These are phyloP conservation scores for Drosophila kuntzei DNA, from an alignment of 2,888 invertebrate genomes.

Conservation along the genomic window DNA sequence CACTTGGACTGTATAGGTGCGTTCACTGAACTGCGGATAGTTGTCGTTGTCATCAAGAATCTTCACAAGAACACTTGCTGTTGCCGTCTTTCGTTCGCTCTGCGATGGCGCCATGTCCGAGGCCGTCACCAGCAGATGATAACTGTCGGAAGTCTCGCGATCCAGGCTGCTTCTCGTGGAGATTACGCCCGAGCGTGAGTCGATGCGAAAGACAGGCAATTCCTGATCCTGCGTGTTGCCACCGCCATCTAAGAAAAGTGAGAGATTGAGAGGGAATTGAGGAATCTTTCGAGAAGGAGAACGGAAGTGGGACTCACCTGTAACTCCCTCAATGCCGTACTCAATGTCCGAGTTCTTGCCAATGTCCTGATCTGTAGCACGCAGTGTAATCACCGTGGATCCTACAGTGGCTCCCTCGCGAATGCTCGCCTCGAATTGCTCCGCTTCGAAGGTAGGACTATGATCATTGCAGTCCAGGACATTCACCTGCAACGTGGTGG, in stretches of 20 bases:
- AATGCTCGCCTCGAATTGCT: conserved; percentile 94
- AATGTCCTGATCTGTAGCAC: conserved; percentile 96
- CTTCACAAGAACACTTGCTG: conserved; percentile 92
- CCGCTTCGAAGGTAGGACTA: conserved; percentile 95
- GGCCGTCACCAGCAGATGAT: conserved; percentile 93
- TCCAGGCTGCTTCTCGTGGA: conserved; percentile 93
- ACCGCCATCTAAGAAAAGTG: conserved; percentile 85
- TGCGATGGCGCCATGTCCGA: conserved; percentile 93
- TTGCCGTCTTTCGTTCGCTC: conserved; percentile 92
- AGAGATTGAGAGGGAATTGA: background rate
- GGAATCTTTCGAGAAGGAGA: no score
- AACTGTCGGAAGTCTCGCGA: conserved; percentile 94
- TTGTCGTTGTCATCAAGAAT: conserved; percentile 96
- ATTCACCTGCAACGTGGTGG: conserved; percentile 95
- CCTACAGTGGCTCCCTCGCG: conserved; percentile 95
- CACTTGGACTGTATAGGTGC: conserved; percentile 94
- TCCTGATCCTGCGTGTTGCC: conserved; percentile 88
- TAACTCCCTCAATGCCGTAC: conserved; percentile 91
- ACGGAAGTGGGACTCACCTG: conserved; percentile 85
- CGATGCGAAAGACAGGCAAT: conserved; percentile 93
- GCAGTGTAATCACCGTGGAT: conserved; percentile 94
- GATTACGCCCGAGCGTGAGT: conserved; percentile 93
- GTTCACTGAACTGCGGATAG: conserved; percentile 96
- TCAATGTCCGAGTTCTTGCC: conserved; percentile 95
- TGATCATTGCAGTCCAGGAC: conserved; percentile 98